Evolutionary conservation across 2,113 vertebrate species (phyloP).

Genomic region (zebrafish (Danio rerio)): GRCz12tu NC_133177.1:46123501-46124000

Average conservation of each 20-base stretch:
- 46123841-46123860: too few relatives aligned
- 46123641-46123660: neutral
- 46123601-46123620: constrained; percentile 18
- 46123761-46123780: too few relatives aligned
- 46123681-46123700: constrained; percentile 11
- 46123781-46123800: too few relatives aligned
- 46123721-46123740: neutral
- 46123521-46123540: neutral
- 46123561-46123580: neutral
- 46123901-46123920: too few relatives aligned
- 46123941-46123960: too few relatives aligned
- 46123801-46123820: too few relatives aligned
- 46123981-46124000: too few relatives aligned
- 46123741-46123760: neutral
- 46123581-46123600: neutral
- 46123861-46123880: too few relatives aligned
- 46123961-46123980: too few relatives aligned
- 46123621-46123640: neutral
- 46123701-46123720: neutral
- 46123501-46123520: neutral
- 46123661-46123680: neutral
- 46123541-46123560: neutral
- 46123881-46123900: too few relatives aligned
- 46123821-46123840: too few relatives aligned
- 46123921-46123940: too few relatives aligned